These are phyloP conservation scores for Mallotus villosus DNA, from an alignment of 2,797 vertebrate genomes.

Conservation along the genomic window DNA sequence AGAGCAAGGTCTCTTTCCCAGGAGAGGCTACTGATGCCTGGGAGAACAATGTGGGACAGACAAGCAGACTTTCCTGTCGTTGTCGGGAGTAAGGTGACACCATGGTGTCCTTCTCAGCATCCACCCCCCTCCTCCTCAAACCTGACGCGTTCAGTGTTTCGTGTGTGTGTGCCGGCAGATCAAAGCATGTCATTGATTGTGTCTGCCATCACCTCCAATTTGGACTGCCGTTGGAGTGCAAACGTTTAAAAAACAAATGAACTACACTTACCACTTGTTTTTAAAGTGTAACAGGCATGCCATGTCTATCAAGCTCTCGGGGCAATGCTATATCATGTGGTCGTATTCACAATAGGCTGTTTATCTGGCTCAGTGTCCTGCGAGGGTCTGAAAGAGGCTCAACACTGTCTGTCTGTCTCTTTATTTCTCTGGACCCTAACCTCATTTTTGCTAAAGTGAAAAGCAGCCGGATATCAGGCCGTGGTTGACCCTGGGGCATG, in stretches of 20 bases:
- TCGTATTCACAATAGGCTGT: slow-evolving; percentile 55
- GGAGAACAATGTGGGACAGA: too few relatives aligned
- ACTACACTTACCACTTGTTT: slow-evolving; percentile 22
- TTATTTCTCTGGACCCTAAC: slow-evolving; percentile 39
- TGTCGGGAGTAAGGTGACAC: slow-evolving; percentile 28
- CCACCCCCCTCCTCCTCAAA: too few relatives aligned
- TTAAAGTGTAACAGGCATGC: slow-evolving; percentile 6
- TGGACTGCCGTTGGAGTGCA: too few relatives aligned
- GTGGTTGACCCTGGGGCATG: slow-evolving; percentile 63
- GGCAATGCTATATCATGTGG: slow-evolving; percentile 51
- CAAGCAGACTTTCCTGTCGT: not conserved
- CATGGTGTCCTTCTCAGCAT: slow-evolving; percentile 20
- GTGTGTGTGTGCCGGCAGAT: too few relatives aligned
- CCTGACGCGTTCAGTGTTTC: too few relatives aligned
- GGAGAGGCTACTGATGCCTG: too few relatives aligned
- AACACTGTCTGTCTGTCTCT: slow-evolving; percentile 34
- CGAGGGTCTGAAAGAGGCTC: slow-evolving; percentile 44
- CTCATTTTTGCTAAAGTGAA: slow-evolving; percentile 58
- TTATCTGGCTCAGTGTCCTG: slow-evolving; percentile 56
- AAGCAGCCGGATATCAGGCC: slow-evolving; percentile 61
- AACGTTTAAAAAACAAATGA: not conserved
- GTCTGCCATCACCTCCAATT: too few relatives aligned
- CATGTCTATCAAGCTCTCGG: slow-evolving; percentile 41
- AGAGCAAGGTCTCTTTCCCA: too few relatives aligned
- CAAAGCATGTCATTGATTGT: too few relatives aligned